Evolutionary conservation across 2,113 vertebrate species (phyloP), one percentile per base, ranked within the genome.

Genomic region (Mesoclemmys tuberculata): DNA sequence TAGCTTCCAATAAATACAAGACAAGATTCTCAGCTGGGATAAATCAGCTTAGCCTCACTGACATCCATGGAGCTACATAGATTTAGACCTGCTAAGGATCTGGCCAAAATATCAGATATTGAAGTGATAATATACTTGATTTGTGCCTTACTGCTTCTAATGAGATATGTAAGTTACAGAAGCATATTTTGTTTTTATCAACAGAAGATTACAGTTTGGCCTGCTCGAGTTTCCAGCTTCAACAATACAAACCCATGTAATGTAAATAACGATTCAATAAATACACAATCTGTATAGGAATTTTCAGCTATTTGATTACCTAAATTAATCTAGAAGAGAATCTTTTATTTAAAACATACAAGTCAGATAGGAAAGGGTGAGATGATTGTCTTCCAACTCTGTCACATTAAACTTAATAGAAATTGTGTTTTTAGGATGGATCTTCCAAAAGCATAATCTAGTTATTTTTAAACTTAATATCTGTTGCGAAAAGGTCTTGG

Each of bases 351-450:
- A 64, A 41, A 87, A 38, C 4, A 29, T 52, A n/a, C 27, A 58
- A 14, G 48, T 58, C 79, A 79, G 48, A 38, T 44, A 78, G 54
- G 44, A 49, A 84, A 61, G 46, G 13, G 24, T 35, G 3, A 13
- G 9, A 41, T 54, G 44, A 35, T 41, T 56, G 41, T 56, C 44
- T 86, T 75, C 71, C 44, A 74, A 51, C 51, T 21, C 41, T 61
- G n/a, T n/a, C 31, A 11, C n/a, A 54, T 61, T 75, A 64, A 61
- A 61, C 10, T 12, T 41, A 61, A 44, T 55, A 84, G 81, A 80
- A 92, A 80, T 54, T 74, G 35, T 74, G 5, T 83, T 92, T 93
- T 90, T 71, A 86, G 21, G 87, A 77, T 83, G 85, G 85, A 89
- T 77, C 89, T 92, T 61, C 31, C 64, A 38, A 51, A 35, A 61